A percentile compares a stretch with the other conserved stretches of the same genome.
Conservation (phyloP, 2,113 vertebrate species). For the Heterocephalus glaber region DNA sequence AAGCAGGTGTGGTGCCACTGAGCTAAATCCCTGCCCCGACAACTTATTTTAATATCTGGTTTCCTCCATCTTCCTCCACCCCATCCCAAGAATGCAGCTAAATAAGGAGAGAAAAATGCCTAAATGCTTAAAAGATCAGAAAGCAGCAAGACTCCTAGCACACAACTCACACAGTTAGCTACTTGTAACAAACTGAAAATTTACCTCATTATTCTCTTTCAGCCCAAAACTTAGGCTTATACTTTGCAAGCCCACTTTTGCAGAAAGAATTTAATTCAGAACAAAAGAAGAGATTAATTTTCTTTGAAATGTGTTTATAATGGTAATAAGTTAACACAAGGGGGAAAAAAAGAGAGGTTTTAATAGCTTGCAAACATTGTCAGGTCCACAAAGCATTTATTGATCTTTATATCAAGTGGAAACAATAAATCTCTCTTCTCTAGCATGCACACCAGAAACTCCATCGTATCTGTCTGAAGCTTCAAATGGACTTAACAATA, state of each 20-base stretch:
- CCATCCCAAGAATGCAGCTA: conserved; percentile 15
- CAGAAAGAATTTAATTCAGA: conserved; percentile 63
- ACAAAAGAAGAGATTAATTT: conserved; percentile 43
- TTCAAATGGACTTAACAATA: conserved; percentile 44
- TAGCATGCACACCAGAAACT: conserved; percentile 5
- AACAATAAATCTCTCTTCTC: conserved; percentile 65
- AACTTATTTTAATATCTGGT: not conserved
- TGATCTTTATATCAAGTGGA: conserved; percentile 6
- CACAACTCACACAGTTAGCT: not conserved
- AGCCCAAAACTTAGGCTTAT: conserved; percentile 48
- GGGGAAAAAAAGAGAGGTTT: not conserved
- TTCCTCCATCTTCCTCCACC: not conserved
- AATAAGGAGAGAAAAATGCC: not conserved
- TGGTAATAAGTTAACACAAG: conserved; percentile 36
- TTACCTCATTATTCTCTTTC: conserved; percentile 2
- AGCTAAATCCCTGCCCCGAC: no score
- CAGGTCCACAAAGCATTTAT: conserved; percentile 56
- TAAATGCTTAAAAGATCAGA: not conserved
- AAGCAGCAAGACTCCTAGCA: not conserved
- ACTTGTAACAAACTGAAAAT: conserved; percentile 11
- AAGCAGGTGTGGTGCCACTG: no score
- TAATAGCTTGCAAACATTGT: conserved; percentile 51
- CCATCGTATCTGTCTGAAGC: conserved; percentile 50
- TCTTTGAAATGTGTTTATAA: conserved; percentile 59
- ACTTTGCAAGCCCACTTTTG: not conserved